Percentiles rank a stretch among this genome's conserved stretches.
Conservation (phyloP, 1,140 invertebrate genomes). For the Halesus radiatus region DNA sequence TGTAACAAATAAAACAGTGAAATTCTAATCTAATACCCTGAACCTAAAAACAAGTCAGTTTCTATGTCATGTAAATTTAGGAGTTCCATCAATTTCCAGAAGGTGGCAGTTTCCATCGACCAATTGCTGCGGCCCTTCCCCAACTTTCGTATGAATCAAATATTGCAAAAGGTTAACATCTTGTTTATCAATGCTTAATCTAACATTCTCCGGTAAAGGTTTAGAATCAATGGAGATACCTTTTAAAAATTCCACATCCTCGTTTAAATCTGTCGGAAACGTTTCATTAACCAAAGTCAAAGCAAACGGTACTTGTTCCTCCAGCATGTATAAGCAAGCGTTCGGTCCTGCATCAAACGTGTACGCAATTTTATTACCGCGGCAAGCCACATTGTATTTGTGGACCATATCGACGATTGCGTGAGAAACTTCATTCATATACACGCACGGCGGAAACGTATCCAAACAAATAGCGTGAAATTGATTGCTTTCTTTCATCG, state of each 20-base stretch:
- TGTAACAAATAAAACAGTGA: too few relatives aligned
- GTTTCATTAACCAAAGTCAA: conserved; percentile 77
- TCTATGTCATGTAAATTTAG: conserved; percentile 58
- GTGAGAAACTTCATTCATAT: conserved; percentile 92
- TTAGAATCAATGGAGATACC: conserved; percentile 67
- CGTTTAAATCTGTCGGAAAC: conserved; percentile 75
- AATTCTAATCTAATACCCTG: conserved; percentile 4
- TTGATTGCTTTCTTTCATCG: conserved; percentile 98
- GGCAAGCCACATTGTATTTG: conserved; percentile 80
- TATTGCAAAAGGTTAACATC: conserved; percentile 79
- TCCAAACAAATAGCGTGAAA: conserved; percentile 96
- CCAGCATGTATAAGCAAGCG: conserved; percentile 90
- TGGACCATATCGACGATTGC: conserved; percentile 87
- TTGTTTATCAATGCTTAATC: conserved; percentile 65
- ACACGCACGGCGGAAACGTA: conserved; percentile 93
- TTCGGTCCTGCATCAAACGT: conserved; percentile 99
- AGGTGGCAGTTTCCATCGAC: conserved; percentile 70
- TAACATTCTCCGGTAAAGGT: conserved; percentile 59
- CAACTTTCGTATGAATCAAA: conserved; percentile 87
- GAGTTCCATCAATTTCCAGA: conserved; percentile 69
- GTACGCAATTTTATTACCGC: conserved; percentile 84
- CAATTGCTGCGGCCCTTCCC: conserved; percentile 76
- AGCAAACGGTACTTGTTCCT: conserved; percentile 81
- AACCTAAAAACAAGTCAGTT: conserved; percentile 14
- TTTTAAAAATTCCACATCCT: conserved; percentile 70